A percentile compares a stretch with the other conserved stretches of the same genome.
Evolutionary conservation across 2,113 vertebrate genomes (phyloP).

Genomic region (Siniperca knerii): DNA sequence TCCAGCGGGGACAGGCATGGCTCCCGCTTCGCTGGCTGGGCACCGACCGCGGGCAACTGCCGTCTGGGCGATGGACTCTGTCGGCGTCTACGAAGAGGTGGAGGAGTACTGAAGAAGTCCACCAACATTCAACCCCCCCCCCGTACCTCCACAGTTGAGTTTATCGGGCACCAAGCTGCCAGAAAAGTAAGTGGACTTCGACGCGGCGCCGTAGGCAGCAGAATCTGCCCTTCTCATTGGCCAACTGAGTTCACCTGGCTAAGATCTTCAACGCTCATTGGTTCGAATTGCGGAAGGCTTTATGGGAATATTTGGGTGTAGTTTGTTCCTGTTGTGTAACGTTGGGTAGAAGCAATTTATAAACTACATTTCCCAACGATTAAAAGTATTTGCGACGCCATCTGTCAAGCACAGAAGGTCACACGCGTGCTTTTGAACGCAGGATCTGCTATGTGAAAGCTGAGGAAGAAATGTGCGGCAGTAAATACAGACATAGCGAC

Average conservation of each 20-base stretch:
- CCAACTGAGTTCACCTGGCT: background rate
- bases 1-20: conserved; percentile 94
- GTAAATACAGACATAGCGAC: background rate
- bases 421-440: conserved; percentile 66
- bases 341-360: fast-evolving
- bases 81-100: conserved; percentile 50
- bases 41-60: conserved; percentile 72
- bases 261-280: conserved; percentile 70
- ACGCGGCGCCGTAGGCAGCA: conserved; percentile 62
- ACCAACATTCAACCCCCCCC: conserved; percentile 61
- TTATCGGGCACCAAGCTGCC: conserved; percentile 64
- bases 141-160: conserved; percentile 56
- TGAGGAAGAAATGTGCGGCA: background rate
- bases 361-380: conserved; percentile 76
- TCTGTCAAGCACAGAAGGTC: conserved; percentile 71
- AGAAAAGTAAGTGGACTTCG: conserved; percentile 77
- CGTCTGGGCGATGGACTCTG: conserved; percentile 50
- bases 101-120: conserved; percentile 35
- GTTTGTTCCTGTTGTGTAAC: conserved; percentile 50
- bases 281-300: conserved; percentile 60
- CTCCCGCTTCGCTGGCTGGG: conserved; percentile 80
- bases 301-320: conserved; percentile 67
- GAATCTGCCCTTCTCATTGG: conserved; percentile 75
- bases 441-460: background rate
- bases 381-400: background rate